Evolutionary conservation across 2,113 vertebrate genomes (phyloP).

Genomic region (Myocastor coypus): DNA sequence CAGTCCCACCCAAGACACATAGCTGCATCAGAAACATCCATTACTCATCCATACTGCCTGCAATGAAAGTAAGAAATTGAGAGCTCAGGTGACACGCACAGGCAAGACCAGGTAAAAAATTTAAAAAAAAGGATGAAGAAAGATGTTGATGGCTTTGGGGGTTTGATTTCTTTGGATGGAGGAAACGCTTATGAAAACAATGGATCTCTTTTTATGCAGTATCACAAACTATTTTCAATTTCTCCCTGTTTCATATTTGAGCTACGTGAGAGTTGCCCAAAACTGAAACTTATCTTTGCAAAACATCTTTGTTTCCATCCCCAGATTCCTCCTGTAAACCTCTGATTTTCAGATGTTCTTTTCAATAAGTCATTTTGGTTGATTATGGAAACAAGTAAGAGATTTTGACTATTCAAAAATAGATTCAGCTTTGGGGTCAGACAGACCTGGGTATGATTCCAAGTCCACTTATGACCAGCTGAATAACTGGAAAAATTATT

Average conservation of each 20-base stretch:
- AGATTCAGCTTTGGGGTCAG: not conserved
- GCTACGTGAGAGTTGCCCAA: not conserved
- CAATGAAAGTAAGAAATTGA: not conserved
- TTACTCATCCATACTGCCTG: not conserved
- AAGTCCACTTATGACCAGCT: not conserved
- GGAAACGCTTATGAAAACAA: not conserved
- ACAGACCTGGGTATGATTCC: not conserved
- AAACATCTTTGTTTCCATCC: not conserved
- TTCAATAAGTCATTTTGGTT: not conserved
- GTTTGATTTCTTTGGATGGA: not conserved
- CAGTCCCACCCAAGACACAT: not conserved
- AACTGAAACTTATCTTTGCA: not conserved
- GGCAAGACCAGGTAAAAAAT: not conserved
- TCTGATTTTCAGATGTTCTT: not conserved
- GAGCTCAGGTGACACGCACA: not conserved
- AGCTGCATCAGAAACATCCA: not conserved
- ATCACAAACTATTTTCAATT: rapidly evolving
- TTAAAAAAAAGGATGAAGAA: not conserved
- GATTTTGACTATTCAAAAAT: not conserved
- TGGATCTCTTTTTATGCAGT: not conserved
- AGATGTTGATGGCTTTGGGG: not conserved
- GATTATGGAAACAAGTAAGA: not conserved
- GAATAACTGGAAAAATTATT: not conserved
- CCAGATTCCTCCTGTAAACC: not conserved
- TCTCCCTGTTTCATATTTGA: not conserved